Base-by-base conservation (phyloP, 2,888 invertebrate genomes). In the Heliconius cydno region DNA sequence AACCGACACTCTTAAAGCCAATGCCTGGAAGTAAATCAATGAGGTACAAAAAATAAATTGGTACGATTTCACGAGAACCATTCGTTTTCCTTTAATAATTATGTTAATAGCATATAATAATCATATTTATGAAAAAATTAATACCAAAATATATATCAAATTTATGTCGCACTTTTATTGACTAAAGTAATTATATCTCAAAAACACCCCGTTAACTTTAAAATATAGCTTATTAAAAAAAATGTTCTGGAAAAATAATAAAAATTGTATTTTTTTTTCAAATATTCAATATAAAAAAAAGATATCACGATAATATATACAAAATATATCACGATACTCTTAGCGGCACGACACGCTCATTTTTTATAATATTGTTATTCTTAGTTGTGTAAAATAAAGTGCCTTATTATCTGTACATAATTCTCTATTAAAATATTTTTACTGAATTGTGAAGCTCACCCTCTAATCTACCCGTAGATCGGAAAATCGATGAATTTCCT, bases 31-130 rank as follows among this genome's bases (percentile, higher is more conserved):
- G 52, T 72, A 81, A 82, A 81, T 80, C 74, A 73, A 83, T 81
- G 63, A 79, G 73, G 70, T 82, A 82, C 79, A 87, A 87, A 89
- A 87, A 85, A 77, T 80, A 86, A 87, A 87, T 87, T 86, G 87
- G 78, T 77, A 81, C 85, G 81, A 85, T 84, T 85, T 60, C 3
- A 34, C 9, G 67, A 25, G n/a, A 68, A 38, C 1, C 13, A 3
- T 38, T 38, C n/a, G 2, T 38, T 19, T 7, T 38, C 38, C 15
- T 68, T 68, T 68, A 4, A 68, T 34, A 67, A 22, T 4, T 34
- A 22, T 22, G 12, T 67, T n/a, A 60, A 1, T 60, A 10, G 19
- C 7, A 22, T 60, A 10, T 60, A n/a, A n/a, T 10, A 3, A 60
- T 60, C 22, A 57, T 57, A 57, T 57, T 57, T 22, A 57, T 22